These are phyloP conservation scores for Acrobeloides nanus DNA, from an alignment of 2,888 invertebrate species.

Conservation along the genomic window DNA sequence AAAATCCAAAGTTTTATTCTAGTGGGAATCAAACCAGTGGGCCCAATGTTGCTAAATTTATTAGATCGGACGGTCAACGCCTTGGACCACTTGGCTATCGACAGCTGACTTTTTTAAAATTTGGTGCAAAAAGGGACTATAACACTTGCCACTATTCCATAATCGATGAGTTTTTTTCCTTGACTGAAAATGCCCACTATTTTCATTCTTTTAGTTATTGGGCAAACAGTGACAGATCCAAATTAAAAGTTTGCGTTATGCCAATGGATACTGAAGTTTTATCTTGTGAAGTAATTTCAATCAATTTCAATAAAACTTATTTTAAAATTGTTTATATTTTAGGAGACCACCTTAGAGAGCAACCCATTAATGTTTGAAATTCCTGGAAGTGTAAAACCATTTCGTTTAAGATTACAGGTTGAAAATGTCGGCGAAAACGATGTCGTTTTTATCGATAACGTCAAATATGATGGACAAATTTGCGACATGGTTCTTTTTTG, in stretches of 20 bases:
- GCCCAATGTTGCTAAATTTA: too few species aligned
- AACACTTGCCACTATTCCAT: too few species aligned
- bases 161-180: too few species aligned
- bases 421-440: slow-evolving; percentile 27
- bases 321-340: not conserved
- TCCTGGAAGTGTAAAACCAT: slow-evolving; percentile 29
- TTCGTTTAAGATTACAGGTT: slow-evolving; percentile 36
- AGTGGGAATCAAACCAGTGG: too few species aligned
- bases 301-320: not conserved
- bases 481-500: slow-evolving; percentile 35
- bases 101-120: too few species aligned
- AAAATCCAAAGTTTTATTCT: too few species aligned
- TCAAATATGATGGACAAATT: slow-evolving; percentile 41
- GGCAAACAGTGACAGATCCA: slow-evolving; percentile 35
- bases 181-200: too few species aligned
- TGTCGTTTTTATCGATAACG: slow-evolving; percentile 37
- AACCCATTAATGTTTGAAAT: slow-evolving; percentile 31
- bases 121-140: too few species aligned
- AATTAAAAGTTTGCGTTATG: slow-evolving; percentile 30
- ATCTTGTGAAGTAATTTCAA: slow-evolving; percentile 30
- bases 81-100: too few species aligned
- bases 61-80: too few species aligned
- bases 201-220: slow-evolving; percentile 47
- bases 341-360: slow-evolving; percentile 22
- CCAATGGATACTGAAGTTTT: slow-evolving; percentile 10